Base-by-base conservation (phyloP, 2,888 invertebrate species). In the Trichopria drosophilae region DNA sequence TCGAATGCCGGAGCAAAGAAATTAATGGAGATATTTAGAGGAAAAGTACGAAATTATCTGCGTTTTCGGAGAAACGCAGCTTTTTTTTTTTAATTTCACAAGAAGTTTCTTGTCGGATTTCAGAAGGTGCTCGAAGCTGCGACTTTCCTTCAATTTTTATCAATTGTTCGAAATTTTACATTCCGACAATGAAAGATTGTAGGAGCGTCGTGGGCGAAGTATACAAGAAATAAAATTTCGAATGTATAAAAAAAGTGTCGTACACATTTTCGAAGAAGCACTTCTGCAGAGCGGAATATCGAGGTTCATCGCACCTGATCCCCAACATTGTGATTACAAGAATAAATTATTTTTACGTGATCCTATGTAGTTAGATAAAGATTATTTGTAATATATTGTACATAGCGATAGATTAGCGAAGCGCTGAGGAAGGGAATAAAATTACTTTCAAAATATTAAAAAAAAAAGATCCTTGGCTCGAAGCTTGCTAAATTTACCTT, bases 361-460 rank as follows among this genome's bases (percentile, higher is more conserved):
- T 50, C 57, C 57, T 62, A 55, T 42, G 23, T 56, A 58, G 61
- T 58, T 63, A 65, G 59, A 58, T 58, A 54, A 67, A 66, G 62
- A 62, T 69, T 68, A 56, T 67, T 67, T 71, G 71, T 74, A 75
- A 66, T 69, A 71, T 72, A 74, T 71, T 71, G 69, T 71, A 73
- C 55, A 74, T 74, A 73, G 65, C 55, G 57, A 60, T 70, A 70
- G 71, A 63, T 60, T 66, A 56, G 57, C 61, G 59, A 57, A 44
- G 42, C 22, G 23, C 18, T 23, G 42, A 29, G 24, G 4, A 41
- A 40, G 26, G 34, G 40, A 34, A 24, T 31, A 54, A 45, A 46
- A 51, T 37, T 49, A 36, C 23, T 23, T 35, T 35, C 22, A 45
- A 24, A 37, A 46, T 37, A 13, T 52, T 44, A 32, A 19, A 10